phyloP scores from a whole-genome alignment of 1,140 invertebrate species.

The Saccostrea cuccullata region DNA sequence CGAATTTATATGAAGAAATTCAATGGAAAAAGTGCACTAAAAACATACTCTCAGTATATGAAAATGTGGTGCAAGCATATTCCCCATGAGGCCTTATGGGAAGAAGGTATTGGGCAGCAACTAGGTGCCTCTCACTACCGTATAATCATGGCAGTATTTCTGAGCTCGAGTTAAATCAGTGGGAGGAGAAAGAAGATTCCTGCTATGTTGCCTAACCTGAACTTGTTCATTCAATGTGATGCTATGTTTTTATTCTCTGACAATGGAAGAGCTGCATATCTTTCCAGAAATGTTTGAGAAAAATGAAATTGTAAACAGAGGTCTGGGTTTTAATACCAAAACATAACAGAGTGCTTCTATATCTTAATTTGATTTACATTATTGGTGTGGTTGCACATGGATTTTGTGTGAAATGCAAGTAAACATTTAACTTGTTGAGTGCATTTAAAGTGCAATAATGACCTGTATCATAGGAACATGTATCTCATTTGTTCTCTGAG shows the following conservation, averaged over 20 bases:
- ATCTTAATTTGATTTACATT: neutral
- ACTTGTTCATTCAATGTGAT: neutral
- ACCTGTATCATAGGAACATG: neutral
- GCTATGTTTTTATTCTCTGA: neutral
- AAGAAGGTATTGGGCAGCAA: neutral
- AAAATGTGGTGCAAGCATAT: neutral
- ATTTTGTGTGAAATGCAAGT: neutral
- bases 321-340: neutral
- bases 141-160: neutral
- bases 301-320: neutral
- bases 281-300: neutral
- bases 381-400: neutral
- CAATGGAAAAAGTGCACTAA: neutral
- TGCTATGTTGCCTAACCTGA: neutral
- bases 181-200: neutral
- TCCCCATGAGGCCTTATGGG: neutral
- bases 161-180: neutral
- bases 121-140: neutral
- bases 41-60: neutral
- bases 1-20: no score
- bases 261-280: neutral
- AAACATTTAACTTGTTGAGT: neutral
- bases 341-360: neutral
- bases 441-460: conserved; percentile 16
- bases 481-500: neutral